Evolutionary conservation across 1,140 invertebrate genomes (phyloP).

Genomic region (Hyphantria cunea): DNA sequence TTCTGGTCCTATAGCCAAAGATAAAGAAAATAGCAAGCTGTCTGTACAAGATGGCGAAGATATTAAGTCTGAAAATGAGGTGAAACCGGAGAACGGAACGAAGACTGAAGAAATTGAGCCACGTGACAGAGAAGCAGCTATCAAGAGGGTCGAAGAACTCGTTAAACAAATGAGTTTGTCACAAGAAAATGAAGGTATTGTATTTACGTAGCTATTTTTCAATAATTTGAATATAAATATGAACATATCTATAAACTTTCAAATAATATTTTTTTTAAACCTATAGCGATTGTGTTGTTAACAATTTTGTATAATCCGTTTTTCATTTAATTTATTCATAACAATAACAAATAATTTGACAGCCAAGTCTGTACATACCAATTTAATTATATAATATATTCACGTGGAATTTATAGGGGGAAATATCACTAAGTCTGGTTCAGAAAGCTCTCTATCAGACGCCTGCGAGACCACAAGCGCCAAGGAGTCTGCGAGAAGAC

Average conservation of each 20-base stretch:
- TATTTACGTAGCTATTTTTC: too few species aligned
- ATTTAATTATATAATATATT: too few species aligned
- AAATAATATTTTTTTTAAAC: too few species aligned
- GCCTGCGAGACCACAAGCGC: constrained; percentile 84
- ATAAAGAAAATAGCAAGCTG: constrained; percentile 46
- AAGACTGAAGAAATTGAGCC: constrained; percentile 53
- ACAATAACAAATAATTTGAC: too few species aligned
- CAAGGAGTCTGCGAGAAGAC: constrained; percentile 86
- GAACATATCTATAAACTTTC: too few species aligned
- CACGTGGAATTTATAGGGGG: constrained; percentile 34
- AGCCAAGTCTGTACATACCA: too few species aligned
- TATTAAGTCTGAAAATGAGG: constrained; percentile 38
- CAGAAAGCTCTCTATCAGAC: constrained; percentile 93
- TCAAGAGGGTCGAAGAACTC: constrained; percentile 84
- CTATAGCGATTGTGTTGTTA: too few species aligned
- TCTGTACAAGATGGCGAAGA: constrained; percentile 55
- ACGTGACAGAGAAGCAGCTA: constrained; percentile 60
- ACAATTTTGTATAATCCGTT: too few species aligned
- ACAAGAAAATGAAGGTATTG: constrained; percentile 83
- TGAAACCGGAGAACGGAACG: constrained; percentile 37
- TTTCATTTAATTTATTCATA: too few species aligned
- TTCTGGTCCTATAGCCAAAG: constrained; percentile 71
- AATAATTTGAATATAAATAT: too few species aligned
- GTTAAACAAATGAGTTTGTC: constrained; percentile 93
- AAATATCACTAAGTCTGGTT: constrained; percentile 88